Evolutionary conservation across 2,113 vertebrate species (phyloP).

Genomic region (Proteles cristata): DNA sequence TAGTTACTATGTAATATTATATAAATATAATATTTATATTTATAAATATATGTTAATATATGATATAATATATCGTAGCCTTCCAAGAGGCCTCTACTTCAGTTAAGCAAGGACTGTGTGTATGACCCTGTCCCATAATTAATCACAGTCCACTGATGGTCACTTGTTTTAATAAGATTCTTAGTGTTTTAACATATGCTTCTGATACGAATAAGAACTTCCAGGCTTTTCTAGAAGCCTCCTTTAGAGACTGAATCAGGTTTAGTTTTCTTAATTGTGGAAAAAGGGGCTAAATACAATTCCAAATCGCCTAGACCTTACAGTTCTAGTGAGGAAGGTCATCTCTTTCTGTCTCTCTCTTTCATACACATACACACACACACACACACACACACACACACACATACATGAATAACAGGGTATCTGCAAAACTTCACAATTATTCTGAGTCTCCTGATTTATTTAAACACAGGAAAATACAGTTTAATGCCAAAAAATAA

Average conservation of each 20-base stretch:
- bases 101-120: not conserved
- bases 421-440: not conserved
- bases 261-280: conserved; percentile 18
- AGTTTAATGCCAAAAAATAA: not conserved
- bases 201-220: not conserved
- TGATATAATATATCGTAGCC: too few species aligned
- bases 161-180: not conserved
- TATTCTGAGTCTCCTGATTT: not conserved
- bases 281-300: not conserved
- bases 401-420: not conserved
- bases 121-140: not conserved
- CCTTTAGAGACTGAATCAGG: not conserved
- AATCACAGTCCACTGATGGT: not conserved
- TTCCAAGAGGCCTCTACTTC: not conserved
- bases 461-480: not conserved
- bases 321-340: not conserved
- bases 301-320: not conserved
- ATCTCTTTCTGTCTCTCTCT: not conserved
- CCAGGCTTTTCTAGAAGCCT: not conserved
- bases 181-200: not conserved
- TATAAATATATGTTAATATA: too few species aligned
- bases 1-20: too few species aligned
- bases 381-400: not conserved
- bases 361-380: accelerated
- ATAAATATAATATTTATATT: too few species aligned